phyloP scores from a whole-genome alignment of 1,140 invertebrate species.

The Scaptomyza hsui region DNA sequence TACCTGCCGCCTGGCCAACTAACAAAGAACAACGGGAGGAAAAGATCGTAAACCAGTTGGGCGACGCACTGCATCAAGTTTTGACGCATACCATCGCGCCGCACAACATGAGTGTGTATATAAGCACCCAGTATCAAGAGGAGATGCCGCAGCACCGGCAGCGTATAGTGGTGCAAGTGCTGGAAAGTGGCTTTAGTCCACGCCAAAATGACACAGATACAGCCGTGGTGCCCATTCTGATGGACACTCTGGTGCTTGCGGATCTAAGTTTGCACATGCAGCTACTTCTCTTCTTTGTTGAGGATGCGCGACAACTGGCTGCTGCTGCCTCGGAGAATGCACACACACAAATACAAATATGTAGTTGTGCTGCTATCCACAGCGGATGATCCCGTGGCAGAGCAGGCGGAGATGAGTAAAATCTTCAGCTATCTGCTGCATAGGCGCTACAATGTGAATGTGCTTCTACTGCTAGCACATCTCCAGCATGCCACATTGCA shows the following conservation, averaged over 20 bases:
- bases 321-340: neutral
- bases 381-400: neutral
- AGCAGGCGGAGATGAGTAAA: slow-evolving; percentile 20
- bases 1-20: neutral
- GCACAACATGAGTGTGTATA: slow-evolving; percentile 32
- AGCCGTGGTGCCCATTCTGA: slow-evolving; percentile 23
- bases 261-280: neutral
- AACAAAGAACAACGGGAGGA: too few species aligned
- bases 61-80: slow-evolving; percentile 23
- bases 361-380: slow-evolving; percentile 30
- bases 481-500: neutral
- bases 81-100: slow-evolving; percentile 22
- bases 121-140: slow-evolving; percentile 38
- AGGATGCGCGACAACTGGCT: slow-evolving; percentile 21
- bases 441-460: slow-evolving; percentile 49
- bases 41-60: neutral
- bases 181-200: neutral
- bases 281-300: slow-evolving; percentile 48
- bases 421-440: slow-evolving; percentile 53
- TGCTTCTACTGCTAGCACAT: slow-evolving; percentile 33
- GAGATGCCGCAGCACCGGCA: slow-evolving; percentile 14
- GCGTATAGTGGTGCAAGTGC: slow-evolving; percentile 11
- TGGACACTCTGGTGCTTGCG: slow-evolving; percentile 5
- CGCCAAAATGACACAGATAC: too few species aligned
- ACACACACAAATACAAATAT: slow-evolving; percentile 12